Evolutionary conservation across 2,888 invertebrate species (phyloP), one percentile per base, ranked within the genome.

Genomic region (Pristionchus maxplancki): DNA sequence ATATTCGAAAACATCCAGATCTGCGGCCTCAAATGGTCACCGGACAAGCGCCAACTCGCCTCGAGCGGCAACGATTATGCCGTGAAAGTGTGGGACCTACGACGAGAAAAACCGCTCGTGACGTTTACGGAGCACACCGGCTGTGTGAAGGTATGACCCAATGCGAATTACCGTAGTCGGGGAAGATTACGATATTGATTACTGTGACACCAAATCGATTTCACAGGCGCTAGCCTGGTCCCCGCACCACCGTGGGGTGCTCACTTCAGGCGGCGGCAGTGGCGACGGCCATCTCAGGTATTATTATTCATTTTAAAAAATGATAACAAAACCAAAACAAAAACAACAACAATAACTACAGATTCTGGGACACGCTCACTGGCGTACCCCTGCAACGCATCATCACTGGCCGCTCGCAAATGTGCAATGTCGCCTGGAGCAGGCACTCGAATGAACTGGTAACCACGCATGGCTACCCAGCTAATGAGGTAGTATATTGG

Each of bases 51-150:
- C 95, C 97, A 97, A 95, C 96, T 99, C 88, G 99, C 99, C 0
- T 98, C 98, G 53, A 99, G 99, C 58, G 99, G 99, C 88, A 99
- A 99, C 95, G 99, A 99, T 95, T 98, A 98, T 96, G 97, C 97
- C 94, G 96, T 98, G 87, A 97, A 97, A 95, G 97, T 98, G 9
- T 98, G 98, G 98, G 96, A 96, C 95, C 96, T 97, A 96, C 97
- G 97, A 94, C 95, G 97, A 6, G 96, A 97, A 4, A 90, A 92
- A 15, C 98, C 98, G 0, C 84, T 89, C 34, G 90, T 89, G 85
- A 98, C 97, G 5, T 98, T 99, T 95, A 97, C 97, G 0, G 97
- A 99, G 92, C 99, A 99, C 96, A 96, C 97, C 95, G 99, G 99
- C 0, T 99, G 98, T 0, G 98, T 98, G 15, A 99, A 71, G 71